These are phyloP conservation scores for Eilema griseolum DNA, from an alignment of 2,888 invertebrate genomes.

Conservation along the genomic window DNA sequence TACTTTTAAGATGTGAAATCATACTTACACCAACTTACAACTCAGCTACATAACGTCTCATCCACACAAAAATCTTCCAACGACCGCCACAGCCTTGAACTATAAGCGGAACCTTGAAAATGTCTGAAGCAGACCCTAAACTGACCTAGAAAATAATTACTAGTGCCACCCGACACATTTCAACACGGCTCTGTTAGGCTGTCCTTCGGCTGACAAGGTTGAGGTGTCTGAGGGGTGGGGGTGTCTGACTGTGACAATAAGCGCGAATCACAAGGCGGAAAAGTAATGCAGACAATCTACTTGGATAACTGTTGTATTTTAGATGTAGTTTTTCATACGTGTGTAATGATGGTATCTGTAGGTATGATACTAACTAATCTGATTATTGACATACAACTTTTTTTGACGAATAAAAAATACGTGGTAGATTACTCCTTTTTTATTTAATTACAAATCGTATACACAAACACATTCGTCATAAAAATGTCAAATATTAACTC, in stretches of 20 bases:
- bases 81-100: conserved; percentile 1
- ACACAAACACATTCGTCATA: no score
- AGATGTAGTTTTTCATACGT: no score
- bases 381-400: no score
- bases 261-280: conserved; percentile 52
- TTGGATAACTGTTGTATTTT: conserved; percentile 7
- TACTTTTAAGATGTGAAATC: background rate
- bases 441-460: no score
- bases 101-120: conserved; percentile 26
- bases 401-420: no score
- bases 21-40: background rate
- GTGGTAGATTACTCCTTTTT: no score
- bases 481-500: no score
- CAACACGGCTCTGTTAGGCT: conserved; percentile 44
- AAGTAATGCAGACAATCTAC: conserved; percentile 60
- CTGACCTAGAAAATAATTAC: conserved; percentile 48
- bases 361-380: no score
- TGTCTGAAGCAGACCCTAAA: conserved; percentile 27
- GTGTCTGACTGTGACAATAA: conserved; percentile 27
- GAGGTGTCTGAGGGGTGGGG: conserved; percentile 22
- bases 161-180: conserved; percentile 44
- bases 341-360: no score
- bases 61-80: background rate
- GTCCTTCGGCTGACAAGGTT: conserved; percentile 46
- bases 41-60: no score